Base-by-base conservation (phyloP, 2,113 vertebrate genomes). In the Protomyctophum bolini region DNA sequence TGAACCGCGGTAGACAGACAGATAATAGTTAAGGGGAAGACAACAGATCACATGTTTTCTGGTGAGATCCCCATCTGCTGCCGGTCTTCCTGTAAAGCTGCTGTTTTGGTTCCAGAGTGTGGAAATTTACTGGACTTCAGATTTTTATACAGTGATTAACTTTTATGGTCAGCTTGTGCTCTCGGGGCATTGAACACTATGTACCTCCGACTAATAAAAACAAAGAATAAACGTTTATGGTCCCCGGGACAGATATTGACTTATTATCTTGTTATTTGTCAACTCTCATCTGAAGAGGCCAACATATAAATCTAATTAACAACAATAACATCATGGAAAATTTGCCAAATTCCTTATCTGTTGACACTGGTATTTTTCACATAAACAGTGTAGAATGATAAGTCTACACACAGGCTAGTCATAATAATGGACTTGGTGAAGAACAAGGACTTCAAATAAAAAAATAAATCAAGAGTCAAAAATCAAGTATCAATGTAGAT, bases 91-190 rank as follows among this genome's bases (percentile, higher is more conserved):
- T 75, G 84, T 80, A 55, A 87, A 61, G 72, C 58, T 59, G 1
- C 55, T 83, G 75, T 87, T 87, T 87, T 90, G 87, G 85, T 92
- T 91, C 79, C 83, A 76, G 79, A 83, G 55, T 85, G 88, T 94
- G 93, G 93, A 94, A 94, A 94, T 93, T 91, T 94, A 94, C 93
- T 91, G 90, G 92, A 91, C 86, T 87, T 91, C 79, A 91, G 88
- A 89, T 93, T 93, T 93, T 90, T 93, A 92, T 92, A 92, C 89
- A 92, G 91, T 91, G 90, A 93, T 93, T 93, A 94, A 93, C 92
- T 92, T 94, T 94, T 94, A 94, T 94, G 92, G 91, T 88, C 78
- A 72, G 84, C 91, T 87, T 92, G 93, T 88, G 89, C 91, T 92
- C 83, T 88, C 84, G 86, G 80, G 60, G 85, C 89, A 90, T 93